A percentile compares a stretch with the other conserved stretches of the same genome.
Evolutionary conservation across 2,888 invertebrate species (phyloP).

Genomic region (Tuberolachnus salignus): DNA sequence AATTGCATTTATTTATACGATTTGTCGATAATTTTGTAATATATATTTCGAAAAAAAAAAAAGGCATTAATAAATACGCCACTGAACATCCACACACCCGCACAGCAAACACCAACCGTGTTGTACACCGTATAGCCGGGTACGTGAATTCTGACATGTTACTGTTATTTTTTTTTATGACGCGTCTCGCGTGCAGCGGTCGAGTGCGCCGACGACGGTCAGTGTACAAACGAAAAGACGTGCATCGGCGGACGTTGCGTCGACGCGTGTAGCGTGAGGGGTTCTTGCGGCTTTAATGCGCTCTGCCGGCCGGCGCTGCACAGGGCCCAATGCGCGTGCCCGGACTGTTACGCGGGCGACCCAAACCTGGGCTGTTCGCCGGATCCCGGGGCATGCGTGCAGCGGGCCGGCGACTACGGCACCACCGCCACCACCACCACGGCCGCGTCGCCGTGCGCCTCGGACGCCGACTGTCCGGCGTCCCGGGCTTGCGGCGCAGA

Average conservation of each 20-base stretch:
- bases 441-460: conserved; percentile 26
- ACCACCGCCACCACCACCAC: not conserved
- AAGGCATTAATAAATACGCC: too few species aligned
- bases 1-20: too few species aligned
- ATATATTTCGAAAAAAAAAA: too few species aligned
- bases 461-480: conserved; percentile 55
- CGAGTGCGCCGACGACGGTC: conserved; percentile 88
- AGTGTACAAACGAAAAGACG: conserved; percentile 89
- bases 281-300: conserved; percentile 87
- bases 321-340: conserved; percentile 85
- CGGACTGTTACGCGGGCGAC: conserved; percentile 84
- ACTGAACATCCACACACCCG: not conserved
- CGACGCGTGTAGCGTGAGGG: conserved; percentile 87
- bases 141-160: conserved; percentile 58
- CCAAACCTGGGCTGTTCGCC: conserved; percentile 79
- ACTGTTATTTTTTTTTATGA: conserved; percentile 59
- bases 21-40: too few species aligned
- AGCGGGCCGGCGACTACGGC: conserved; percentile 25
- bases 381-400: conserved; percentile 67
- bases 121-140: not conserved
- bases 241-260: conserved; percentile 89
- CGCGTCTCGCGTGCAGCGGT: conserved; percentile 65
- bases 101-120: too few species aligned
- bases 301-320: conserved; percentile 84
- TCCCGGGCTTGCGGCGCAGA: conserved; percentile 56